phyloP scores from a whole-genome alignment of 1,140 invertebrate species.

The Neuroterus valhalla region DNA sequence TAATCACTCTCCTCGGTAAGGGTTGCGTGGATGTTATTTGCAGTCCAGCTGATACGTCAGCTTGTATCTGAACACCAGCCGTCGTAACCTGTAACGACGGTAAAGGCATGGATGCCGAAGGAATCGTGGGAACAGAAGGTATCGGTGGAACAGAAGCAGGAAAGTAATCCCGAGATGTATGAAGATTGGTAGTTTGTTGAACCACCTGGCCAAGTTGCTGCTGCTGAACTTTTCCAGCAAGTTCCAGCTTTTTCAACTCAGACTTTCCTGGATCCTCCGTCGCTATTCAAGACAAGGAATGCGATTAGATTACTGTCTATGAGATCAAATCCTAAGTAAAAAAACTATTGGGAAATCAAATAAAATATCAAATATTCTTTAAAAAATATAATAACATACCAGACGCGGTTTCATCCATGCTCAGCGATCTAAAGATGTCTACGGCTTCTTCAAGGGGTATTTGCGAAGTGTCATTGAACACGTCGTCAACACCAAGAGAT shows the following conservation, averaged over 20 bases:
- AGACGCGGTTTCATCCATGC: slow-evolving; percentile 73
- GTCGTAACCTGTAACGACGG: slow-evolving; percentile 63
- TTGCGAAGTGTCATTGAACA: slow-evolving; percentile 71
- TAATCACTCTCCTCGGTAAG: slow-evolving; percentile 58
- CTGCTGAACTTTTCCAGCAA: slow-evolving; percentile 63
- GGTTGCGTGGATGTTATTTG: slow-evolving; percentile 60
- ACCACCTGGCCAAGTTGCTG: slow-evolving; percentile 63
- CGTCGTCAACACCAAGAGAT: slow-evolving; percentile 64
- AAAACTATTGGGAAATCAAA: neutral
- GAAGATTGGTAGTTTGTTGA: slow-evolving; percentile 51
- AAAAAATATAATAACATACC: slow-evolving; percentile 62
- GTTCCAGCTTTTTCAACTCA: slow-evolving; percentile 68
- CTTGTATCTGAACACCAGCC: slow-evolving; percentile 65
- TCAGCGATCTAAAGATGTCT: slow-evolving; percentile 76
- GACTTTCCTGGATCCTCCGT: slow-evolving; percentile 69
- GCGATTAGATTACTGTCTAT: slow-evolving; percentile 1
- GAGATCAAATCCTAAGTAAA: slow-evolving; percentile 26
- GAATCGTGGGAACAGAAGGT: slow-evolving; percentile 68
- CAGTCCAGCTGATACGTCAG: slow-evolving; percentile 61
- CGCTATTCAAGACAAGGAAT: slow-evolving; percentile 44
- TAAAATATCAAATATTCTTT: too few relatives aligned
- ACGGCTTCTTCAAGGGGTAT: slow-evolving; percentile 76
- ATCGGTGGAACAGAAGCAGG: slow-evolving; percentile 70
- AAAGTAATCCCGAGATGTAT: slow-evolving; percentile 73
- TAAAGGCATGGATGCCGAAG: slow-evolving; percentile 64